phyloP scores from a whole-genome alignment of 92 coral and sea anemone genomes.

The Phenganax subtilis region DNA sequence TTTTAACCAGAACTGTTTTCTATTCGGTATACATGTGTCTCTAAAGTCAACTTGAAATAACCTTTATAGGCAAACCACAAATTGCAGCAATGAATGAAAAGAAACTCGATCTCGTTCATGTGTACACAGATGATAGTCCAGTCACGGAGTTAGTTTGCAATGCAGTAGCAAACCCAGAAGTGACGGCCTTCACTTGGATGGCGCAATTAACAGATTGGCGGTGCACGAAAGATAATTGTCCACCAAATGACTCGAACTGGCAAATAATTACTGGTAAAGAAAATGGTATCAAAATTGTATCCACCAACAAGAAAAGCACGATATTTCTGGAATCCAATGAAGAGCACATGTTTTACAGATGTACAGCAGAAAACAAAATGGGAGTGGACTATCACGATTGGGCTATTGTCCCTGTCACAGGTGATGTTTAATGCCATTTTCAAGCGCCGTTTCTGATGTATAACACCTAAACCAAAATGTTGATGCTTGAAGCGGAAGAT shows the following conservation, averaged over 20 bases:
- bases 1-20: not conserved
- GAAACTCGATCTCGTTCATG: not conserved
- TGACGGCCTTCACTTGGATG: not conserved
- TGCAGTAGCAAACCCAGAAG: conserved; percentile 18
- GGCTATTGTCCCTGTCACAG: conserved; percentile 14
- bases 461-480: not conserved
- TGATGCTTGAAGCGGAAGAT: not conserved
- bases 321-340: not conserved
- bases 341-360: conserved; percentile 21
- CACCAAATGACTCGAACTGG: conserved; percentile 23
- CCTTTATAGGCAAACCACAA: conserved; percentile 21
- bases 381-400: conserved; percentile 22
- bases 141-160: not conserved
- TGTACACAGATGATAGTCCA: not conserved
- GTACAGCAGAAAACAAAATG: conserved; percentile 30
- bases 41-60: no score
- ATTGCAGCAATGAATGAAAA: not conserved
- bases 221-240: conserved; percentile 1
- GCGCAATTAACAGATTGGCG: conserved; percentile 1
- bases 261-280: not conserved
- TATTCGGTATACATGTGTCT: not conserved
- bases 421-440: not conserved
- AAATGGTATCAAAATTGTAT: not conserved
- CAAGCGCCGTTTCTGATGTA: not conserved
- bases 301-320: conserved; percentile 14